These are phyloP conservation scores for Danaus chrysippus DNA, from an alignment of 2,888 invertebrate genomes.

Conservation along the genomic window DNA sequence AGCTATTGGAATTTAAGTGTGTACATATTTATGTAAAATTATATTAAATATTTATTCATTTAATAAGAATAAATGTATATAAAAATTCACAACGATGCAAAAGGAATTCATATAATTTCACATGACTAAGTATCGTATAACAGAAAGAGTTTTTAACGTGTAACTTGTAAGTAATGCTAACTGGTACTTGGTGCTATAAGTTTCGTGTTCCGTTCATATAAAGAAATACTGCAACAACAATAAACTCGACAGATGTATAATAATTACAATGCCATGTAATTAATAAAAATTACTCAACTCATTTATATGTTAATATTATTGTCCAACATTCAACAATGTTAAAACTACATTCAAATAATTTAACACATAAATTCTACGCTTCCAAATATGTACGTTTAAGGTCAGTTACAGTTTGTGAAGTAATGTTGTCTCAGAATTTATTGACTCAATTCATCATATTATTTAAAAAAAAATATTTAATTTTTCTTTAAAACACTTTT, in stretches of 20 bases:
- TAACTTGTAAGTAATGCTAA: neutral
- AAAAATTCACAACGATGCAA: too few species aligned
- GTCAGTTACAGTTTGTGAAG: neutral
- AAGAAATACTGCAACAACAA: slow-evolving; percentile 4
- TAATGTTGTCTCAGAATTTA: too few species aligned
- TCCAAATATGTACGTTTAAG: neutral
- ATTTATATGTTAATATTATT: slow-evolving; percentile 31
- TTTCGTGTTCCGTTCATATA: neutral
- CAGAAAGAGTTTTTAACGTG: neutral
- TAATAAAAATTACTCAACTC: slow-evolving; percentile 26
- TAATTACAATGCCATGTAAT: slow-evolving; percentile 24
- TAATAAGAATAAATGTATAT: too few species aligned
- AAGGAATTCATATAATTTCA: too few species aligned
- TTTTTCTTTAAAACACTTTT: neutral
- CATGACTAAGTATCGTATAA: too few species aligned
- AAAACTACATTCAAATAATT: slow-evolving; percentile 8
- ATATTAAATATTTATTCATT: too few species aligned
- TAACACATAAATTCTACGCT: neutral
- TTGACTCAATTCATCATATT: neutral
- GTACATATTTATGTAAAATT: too few species aligned
- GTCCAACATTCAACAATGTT: slow-evolving; percentile 16
- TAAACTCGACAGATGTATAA: slow-evolving; percentile 11
- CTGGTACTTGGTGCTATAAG: neutral
- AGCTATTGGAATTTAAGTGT: too few species aligned
- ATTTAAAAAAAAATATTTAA: neutral